A percentile compares a stretch with the other conserved stretches of the same genome.
phyloP scores from a whole-genome alignment of 2,113 vertebrate species.

The Megaceryle torquata region DNA sequence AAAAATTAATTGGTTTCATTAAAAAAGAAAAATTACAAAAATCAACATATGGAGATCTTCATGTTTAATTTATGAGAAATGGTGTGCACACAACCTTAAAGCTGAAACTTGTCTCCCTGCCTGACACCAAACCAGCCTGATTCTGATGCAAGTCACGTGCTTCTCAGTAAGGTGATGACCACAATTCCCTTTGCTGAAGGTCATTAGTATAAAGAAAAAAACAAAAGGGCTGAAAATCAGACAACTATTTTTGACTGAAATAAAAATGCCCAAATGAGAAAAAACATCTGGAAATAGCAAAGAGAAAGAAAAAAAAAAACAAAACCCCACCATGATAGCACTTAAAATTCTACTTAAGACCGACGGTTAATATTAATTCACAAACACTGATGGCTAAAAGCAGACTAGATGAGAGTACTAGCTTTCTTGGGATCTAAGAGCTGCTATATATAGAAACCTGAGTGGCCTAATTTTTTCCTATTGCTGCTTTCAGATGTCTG shows the following conservation, averaged over 20 bases:
- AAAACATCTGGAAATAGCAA: not conserved
- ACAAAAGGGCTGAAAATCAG: not conserved
- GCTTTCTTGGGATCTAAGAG: not conserved
- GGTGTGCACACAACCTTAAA: not conserved
- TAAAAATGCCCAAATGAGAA: not conserved
- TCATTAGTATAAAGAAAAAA: not conserved
- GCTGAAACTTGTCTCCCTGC: constrained; percentile 13
- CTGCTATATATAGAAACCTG: constrained; percentile 34
- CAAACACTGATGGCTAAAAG: constrained; percentile 31
- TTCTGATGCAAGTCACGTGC: not conserved
- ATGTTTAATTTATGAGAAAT: constrained; percentile 16
- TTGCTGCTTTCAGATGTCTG: constrained; percentile 1
- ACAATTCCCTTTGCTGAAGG: not conserved
- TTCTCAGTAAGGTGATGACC: not conserved
- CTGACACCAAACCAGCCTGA: not conserved
- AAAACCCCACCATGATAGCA: not conserved
- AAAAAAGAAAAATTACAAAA: not conserved
- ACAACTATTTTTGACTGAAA: not conserved
- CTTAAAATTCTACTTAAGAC: constrained; percentile 3
- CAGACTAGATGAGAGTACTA: not conserved
- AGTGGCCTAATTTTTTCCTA: constrained; percentile 32
- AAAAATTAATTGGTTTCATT: constrained; percentile 4
- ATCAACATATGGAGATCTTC: not conserved
- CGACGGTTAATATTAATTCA: constrained; percentile 33
- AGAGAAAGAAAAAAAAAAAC: not conserved